Evolutionary conservation across 2,113 vertebrate species (phyloP), one percentile per base, ranked within the genome.

Genomic region (Uria aalge): DNA sequence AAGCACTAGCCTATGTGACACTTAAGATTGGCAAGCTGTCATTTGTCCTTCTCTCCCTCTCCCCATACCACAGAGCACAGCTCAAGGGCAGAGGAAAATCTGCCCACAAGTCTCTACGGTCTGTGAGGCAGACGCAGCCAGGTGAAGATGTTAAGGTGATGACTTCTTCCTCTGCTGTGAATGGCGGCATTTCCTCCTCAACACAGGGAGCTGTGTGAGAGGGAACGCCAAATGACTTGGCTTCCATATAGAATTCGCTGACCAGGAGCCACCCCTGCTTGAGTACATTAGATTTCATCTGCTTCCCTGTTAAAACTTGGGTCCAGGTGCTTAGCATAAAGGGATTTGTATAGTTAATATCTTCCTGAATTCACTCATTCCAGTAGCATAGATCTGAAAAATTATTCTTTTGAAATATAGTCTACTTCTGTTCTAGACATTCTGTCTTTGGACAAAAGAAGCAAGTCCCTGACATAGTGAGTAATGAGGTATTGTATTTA

Each of bases 191-290:
- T 72, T 92, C 60, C 50, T 72, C 19, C 7, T 57, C 45, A 40
- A 41, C 6, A 36, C 8, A 26, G 50, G 36, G 79, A 63, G 6
- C 16, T 56, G 19, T 5, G 4, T 38, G 40, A 80, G 50, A 53
- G 16, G 12, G 48, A 88, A 84, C 0, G 0, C 4, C 40, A 62
- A 63, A 10, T 27, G 17, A 43, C 13, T 52, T 5, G 3, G 40
- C 24, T 64, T 75, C 12, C 22, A 68, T 48, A n/a, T 2, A 78
- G 32, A 78, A 85, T n/a, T 57, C 82, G 24, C 32, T 85, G 38
- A 76, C 15, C 27, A 69, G 74, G 27, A 92, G 76, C 24, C 12
- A 50, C 30, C 2, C 3, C 4, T 56, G 15, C 41, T 23, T 29
- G 19, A 47, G 17, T 36, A 75, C 17, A 38, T 53, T 27, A 52